phyloP scores from a whole-genome alignment of 2,113 vertebrate genomes.

The Hypocryptadius cinnamomeus region DNA sequence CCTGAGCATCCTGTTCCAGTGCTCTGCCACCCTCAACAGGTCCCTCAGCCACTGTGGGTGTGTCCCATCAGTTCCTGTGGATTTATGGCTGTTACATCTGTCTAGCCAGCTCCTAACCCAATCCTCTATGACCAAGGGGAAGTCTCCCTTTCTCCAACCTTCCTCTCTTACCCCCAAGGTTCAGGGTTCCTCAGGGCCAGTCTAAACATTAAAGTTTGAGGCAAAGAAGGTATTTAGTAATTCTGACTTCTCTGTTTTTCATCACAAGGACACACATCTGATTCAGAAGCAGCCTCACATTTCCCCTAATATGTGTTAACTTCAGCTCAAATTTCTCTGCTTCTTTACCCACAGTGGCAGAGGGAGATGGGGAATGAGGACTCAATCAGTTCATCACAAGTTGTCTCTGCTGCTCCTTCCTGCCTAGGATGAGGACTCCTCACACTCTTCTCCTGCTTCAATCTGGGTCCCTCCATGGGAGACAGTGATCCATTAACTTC shows the following conservation, averaged over 20 bases:
- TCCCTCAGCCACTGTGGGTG: not conserved
- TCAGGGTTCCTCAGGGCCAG: not conserved
- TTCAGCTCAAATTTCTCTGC: not conserved
- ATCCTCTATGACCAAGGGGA: too few species aligned
- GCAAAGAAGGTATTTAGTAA: not conserved
- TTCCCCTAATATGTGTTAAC: not conserved
- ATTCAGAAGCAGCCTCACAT: not conserved
- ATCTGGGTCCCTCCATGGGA: rapidly evolving
- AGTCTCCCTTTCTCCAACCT: not conserved
- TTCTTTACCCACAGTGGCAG: too few species aligned
- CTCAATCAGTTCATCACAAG: not conserved
- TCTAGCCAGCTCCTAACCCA: not conserved
- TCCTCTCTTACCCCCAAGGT: not conserved
- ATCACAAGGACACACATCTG: not conserved
- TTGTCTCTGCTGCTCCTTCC: not conserved
- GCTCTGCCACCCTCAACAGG: not conserved
- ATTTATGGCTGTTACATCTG: not conserved
- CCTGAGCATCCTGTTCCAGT: not conserved
- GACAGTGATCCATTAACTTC: not conserved
- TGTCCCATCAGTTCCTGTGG: not conserved
- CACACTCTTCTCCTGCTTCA: not conserved
- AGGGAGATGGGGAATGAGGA: not conserved
- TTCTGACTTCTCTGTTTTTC: not conserved
- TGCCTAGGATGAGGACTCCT: not conserved
- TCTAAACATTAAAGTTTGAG: not conserved